Base-by-base conservation (phyloP, 2,888 invertebrate genomes). In the Apoda limacodes region DNA sequence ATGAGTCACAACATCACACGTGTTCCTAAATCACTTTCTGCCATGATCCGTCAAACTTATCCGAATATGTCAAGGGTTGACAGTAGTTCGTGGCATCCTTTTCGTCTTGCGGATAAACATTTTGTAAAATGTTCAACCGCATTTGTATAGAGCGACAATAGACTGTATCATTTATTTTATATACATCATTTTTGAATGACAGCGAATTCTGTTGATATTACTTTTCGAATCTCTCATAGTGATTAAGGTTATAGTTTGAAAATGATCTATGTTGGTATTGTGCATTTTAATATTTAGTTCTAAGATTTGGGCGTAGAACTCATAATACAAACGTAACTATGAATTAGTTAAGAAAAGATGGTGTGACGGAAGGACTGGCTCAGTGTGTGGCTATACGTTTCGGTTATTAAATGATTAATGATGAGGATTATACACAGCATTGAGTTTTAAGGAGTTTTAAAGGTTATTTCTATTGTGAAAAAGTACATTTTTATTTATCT, bases 321-420 rank as follows among this genome's bases (percentile, higher is more conserved):
- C n/a, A n/a, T n/a, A n/a, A n/a, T n/a, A n/a, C n/a, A n/a, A n/a
- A n/a, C n/a, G n/a, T n/a, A n/a, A n/a, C n/a, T n/a, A n/a, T n/a
- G n/a, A n/a, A n/a, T n/a, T n/a, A n/a, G n/a, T n/a, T n/a, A n/a
- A n/a, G n/a, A n/a, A n/a, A n/a, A n/a, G n/a, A n/a, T n/a, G n/a
- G n/a, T n/a, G n/a, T n/a, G n/a, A 63, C 74, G 80, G 76, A 78
- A 78, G 76, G 69, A 72, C 68, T 56, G 65, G 72, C 74, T 72
- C 67, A 68, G 71, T 70, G 75, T 75, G 76, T 71, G 75, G 72
- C 71, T 74, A 62, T 69, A 68, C 72, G 67, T 75, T 78, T 71
- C 71, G 74, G 78, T 76, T 78, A 80, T 78, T 76, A 78, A 76
- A 78, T 78, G 80, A 78, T 80, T 80, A 76, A 80, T 80, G 72